Conservation (phyloP, 2,113 vertebrate species). For the Thalassarche chlororhynchos region DNA sequence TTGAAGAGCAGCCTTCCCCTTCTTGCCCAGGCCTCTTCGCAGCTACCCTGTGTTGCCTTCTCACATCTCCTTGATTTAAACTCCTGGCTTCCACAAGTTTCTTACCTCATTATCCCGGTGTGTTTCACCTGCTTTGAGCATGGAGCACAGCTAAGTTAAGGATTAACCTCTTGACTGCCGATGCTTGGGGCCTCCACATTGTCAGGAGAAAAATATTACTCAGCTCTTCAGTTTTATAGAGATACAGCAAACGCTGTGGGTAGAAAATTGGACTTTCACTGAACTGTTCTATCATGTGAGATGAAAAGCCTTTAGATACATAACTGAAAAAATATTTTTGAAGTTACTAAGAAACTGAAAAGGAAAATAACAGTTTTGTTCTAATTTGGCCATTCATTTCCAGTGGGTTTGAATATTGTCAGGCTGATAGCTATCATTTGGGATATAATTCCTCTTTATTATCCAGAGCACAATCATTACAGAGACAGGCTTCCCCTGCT, state of each 20-base stretch:
- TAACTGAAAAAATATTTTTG: neutral
- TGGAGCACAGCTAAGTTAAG: neutral
- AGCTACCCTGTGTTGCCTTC: neutral
- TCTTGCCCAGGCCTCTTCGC: neutral
- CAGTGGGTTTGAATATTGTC: conserved; percentile 7
- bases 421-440: conserved; percentile 40
- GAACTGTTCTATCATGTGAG: neutral
- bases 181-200: neutral
- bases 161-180: neutral
- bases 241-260: neutral
- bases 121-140: neutral
- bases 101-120: neutral
- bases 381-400: conserved; percentile 34
- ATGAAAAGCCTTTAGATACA: conserved; percentile 7
- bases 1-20: neutral
- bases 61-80: neutral
- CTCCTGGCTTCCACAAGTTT: neutral
- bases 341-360: conserved; percentile 1
- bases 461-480: conserved; percentile 26
- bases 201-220: neutral
- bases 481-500: conserved; percentile 46
- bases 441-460: conserved; percentile 36
- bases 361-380: conserved; percentile 7
- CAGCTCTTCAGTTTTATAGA: neutral
- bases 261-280: neutral